A percentile compares a stretch with the other conserved stretches of the same genome.
Evolutionary conservation across 2,113 vertebrate species (phyloP).

Genomic region (Penelope pileata): DNA sequence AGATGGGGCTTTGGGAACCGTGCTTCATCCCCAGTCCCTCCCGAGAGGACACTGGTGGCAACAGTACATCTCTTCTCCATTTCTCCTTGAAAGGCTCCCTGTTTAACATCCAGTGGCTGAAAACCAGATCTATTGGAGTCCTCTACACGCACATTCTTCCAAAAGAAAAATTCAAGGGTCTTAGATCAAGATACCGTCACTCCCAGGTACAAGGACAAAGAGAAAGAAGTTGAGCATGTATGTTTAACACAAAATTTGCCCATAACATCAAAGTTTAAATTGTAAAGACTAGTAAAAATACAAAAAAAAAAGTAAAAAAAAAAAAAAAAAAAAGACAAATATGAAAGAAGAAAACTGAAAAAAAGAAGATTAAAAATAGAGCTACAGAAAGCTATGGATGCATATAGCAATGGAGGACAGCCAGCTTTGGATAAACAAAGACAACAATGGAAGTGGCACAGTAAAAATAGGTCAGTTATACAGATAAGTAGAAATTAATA

Average conservation of each 20-base stretch:
- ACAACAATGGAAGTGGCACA: slow-evolving; percentile 39
- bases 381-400: background rate
- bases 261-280: rapidly evolving
- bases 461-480: slow-evolving; percentile 52
- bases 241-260: background rate
- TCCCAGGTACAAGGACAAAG: background rate
- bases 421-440: slow-evolving; percentile 47
- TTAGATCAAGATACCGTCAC: background rate
- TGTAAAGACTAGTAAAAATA: background rate
- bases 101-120: background rate
- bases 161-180: background rate
- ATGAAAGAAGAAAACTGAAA: background rate
- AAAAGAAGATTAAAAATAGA: slow-evolving; percentile 32
- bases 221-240: background rate
- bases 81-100: background rate
- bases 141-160: background rate
- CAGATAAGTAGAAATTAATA: slow-evolving; percentile 53
- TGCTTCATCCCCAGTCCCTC: background rate
- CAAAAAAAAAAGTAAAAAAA: background rate
- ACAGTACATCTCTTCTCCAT: background rate
- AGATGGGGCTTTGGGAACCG: background rate
- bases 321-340: background rate
- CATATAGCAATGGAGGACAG: slow-evolving; percentile 36
- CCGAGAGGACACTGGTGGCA: rapidly evolving
- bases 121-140: background rate